These are phyloP conservation scores for Nannobrachium achirus DNA, from an alignment of 2,113 vertebrate species.

Conservation along the genomic window DNA sequence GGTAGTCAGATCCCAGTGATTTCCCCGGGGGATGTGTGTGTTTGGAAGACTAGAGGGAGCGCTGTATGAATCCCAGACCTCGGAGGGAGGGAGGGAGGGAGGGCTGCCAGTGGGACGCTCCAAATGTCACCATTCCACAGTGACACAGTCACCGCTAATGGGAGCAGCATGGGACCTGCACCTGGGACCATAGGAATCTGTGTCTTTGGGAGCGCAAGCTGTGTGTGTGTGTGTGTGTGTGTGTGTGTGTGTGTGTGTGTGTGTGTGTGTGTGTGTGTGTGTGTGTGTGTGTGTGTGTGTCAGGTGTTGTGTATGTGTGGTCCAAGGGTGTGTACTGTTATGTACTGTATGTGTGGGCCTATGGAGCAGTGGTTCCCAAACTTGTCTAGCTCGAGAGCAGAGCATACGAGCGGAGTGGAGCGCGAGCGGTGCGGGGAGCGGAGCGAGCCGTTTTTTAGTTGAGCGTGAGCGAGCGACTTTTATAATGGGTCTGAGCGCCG, in stretches of 20 bases:
- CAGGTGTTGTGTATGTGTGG: constrained; percentile 9
- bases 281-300: neutral
- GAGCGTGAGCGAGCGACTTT: too few species aligned
- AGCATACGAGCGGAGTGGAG: too few species aligned
- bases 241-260: neutral
- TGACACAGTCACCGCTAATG: constrained; percentile 69
- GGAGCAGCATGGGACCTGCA: constrained; percentile 67
- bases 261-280: neutral
- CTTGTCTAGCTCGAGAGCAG: too few species aligned
- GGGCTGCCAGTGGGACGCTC: constrained; percentile 56
- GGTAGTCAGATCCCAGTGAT: constrained; percentile 40
- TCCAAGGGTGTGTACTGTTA: constrained; percentile 22
- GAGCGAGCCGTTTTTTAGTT: too few species aligned
- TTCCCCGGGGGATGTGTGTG: constrained; percentile 43
- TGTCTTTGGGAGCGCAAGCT: constrained; percentile 1
- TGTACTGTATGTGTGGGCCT: neutral
- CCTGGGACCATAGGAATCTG: constrained; percentile 45
- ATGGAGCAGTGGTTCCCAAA: too few species aligned
- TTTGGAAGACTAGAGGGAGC: constrained; percentile 38
- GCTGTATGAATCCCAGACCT: constrained; percentile 53
- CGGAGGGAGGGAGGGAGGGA: too few species aligned
- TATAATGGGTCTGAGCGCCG: too few species aligned
- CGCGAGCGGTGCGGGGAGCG: too few species aligned
- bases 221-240: neutral
- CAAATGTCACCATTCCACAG: constrained; percentile 68